Percentiles rank a stretch among this genome's conserved stretches.
Evolutionary conservation across 2,888 invertebrate genomes (phyloP).

Genomic region (Punctoribates punctum): DNA sequence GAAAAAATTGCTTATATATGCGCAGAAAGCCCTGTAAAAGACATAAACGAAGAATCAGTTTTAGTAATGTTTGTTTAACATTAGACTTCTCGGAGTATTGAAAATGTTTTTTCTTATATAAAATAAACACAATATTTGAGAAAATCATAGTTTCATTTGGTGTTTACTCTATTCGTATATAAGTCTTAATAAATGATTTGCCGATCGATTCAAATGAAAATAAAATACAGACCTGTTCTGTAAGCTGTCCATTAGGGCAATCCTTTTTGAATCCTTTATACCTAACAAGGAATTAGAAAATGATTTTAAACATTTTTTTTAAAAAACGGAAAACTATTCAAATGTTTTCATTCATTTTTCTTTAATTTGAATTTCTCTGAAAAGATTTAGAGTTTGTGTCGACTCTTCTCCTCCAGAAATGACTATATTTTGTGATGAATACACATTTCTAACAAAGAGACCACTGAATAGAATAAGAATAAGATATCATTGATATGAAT

Average conservation of each 20-base stretch:
- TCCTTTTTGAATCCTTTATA: constrained; percentile 96
- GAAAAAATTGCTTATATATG: constrained; percentile 99
- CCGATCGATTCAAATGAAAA: not conserved
- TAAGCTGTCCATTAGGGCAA: constrained; percentile 89
- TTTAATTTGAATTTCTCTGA: too few relatives aligned
- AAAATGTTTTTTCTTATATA: not conserved
- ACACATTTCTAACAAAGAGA: not conserved
- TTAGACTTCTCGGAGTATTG: not conserved
- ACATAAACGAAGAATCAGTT: constrained; percentile 36
- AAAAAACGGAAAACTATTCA: too few relatives aligned
- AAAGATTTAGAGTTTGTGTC: too few relatives aligned
- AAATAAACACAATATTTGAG: not conserved
- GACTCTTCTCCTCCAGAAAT: too few relatives aligned
- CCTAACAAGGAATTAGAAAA: constrained; percentile 58
- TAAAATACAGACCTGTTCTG: constrained; percentile 72
- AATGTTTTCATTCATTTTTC: too few relatives aligned
- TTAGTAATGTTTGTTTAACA: too few relatives aligned
- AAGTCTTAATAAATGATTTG: not conserved
- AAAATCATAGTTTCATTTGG: not conserved
- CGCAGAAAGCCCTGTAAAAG: constrained; percentile 94
- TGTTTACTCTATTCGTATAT: not conserved
- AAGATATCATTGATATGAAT: not conserved
- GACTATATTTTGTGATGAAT: too few relatives aligned
- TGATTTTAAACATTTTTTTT: not conserved
- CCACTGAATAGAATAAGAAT: not conserved